Evolutionary conservation across 2,797 vertebrate species (phyloP), one percentile per base, ranked within the genome.

Genomic region (Cetoscarus ocellatus): DNA sequence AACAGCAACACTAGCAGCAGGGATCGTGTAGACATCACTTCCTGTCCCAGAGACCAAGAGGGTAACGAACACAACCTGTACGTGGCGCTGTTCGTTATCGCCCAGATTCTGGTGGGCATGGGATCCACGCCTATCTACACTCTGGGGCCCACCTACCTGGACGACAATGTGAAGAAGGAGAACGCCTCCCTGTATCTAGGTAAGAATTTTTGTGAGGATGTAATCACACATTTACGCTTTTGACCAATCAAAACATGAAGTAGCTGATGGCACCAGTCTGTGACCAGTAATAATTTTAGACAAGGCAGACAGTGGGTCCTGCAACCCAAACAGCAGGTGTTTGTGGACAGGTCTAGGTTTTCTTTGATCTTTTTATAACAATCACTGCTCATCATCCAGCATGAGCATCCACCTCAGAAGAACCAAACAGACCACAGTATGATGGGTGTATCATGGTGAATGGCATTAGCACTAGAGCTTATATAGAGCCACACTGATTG

Each of bases 121-220:
- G 98, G 98, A 10, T 99, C 98, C 34, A 99, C 98, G 19, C 98
- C 98, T 82, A 99, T 99, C 91, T 99, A 99, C 85, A 99, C 97
- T 0, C 94, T 99, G 80, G 98, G 98, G 85, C 98, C 98, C 87
- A 99, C 98, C 63, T 99, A 99, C 93, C 86, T 99, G 86, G 98
- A 99, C 12, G 98, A 99, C 92, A 99, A 99, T 67, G 98, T 99
- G 77, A 99, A 99, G 95, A 97, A 98, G 79, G 98, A 99, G 83
- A 99, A 99, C 2, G 96, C 98, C n/a, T 99, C 98, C 0, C 93
- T 99, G 42, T 99, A 99, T 80, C 87, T 99, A 85, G 98, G 98
- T 99, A 95, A 97, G 97, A 70, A 18, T 19, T 19, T 44, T 10
- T 7, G 61, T 40, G 56, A 27, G 40, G 10, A 1, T 0, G n/a